These are phyloP conservation scores for Pempheris klunzingeri DNA, from an alignment of 2,797 vertebrate species.

Conservation along the genomic window DNA sequence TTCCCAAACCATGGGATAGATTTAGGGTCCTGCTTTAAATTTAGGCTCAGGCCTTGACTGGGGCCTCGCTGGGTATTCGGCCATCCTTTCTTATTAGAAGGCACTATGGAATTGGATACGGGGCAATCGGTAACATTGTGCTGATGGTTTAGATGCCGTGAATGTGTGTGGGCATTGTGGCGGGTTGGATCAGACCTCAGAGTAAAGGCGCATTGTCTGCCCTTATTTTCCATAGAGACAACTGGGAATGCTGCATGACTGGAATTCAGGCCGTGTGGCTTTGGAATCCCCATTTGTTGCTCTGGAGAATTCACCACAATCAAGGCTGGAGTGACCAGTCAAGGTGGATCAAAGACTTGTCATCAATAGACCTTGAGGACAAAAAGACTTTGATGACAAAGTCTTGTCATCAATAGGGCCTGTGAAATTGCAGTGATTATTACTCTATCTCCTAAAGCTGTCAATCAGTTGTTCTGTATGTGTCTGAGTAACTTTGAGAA, in stretches of 20 bases:
- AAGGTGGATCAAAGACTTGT: slow-evolving; percentile 49
- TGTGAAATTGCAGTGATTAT: slow-evolving; percentile 24
- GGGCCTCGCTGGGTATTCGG: slow-evolving; percentile 50
- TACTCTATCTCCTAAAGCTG: slow-evolving; percentile 4
- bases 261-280: slow-evolving; percentile 62
- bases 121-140: slow-evolving; percentile 46
- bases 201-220: slow-evolving; percentile 50
- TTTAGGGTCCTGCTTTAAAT: slow-evolving; percentile 73
- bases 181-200: slow-evolving; percentile 15
- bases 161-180: slow-evolving; percentile 47
- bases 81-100: slow-evolving; percentile 41
- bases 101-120: slow-evolving; percentile 31
- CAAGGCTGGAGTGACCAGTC: slow-evolving; percentile 31
- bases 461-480: background rate
- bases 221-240: slow-evolving; percentile 68
- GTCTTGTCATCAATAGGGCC: background rate
- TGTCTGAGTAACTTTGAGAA: background rate
- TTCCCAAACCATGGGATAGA: slow-evolving; percentile 59
- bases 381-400: background rate
- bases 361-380: background rate
- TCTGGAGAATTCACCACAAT: slow-evolving; percentile 46
- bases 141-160: slow-evolving; percentile 51
- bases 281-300: slow-evolving; percentile 70
- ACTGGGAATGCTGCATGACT: slow-evolving; percentile 68
- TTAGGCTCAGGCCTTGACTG: slow-evolving; percentile 71